Base-by-base conservation (phyloP, 2,113 vertebrate species). In the Oryzias curvinotus region DNA sequence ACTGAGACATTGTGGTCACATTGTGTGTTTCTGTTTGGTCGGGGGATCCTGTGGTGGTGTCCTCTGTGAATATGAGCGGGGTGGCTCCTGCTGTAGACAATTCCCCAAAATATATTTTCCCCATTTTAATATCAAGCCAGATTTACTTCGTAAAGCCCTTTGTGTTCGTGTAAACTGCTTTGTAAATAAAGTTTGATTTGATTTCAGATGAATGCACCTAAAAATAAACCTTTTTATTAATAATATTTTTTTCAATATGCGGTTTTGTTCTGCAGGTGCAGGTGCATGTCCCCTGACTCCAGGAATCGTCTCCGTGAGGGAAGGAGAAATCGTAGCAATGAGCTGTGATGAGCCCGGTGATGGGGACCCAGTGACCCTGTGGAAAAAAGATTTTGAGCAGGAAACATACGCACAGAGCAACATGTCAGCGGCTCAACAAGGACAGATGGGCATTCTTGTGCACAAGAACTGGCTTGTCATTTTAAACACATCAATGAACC, bases 381-480 rank as follows among this genome's bases (percentile, higher is more conserved):
- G 89, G 86, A 81, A 46, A n/a, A 54, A 15, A 55, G 13, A 65
- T 54, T 63, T 36, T 4, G 0, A 2, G 21, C 52, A 49, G 62
- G 14, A 26, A 17, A 47, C 4, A 1, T 18, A 65, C 26, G 30
- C 82, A 67, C 69, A 18, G 56, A 42, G 42, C 23, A 64, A 50
- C 30, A 62, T 48, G 69, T 52, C 66, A 14, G 12, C 62, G 23
- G 70, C 47, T 13, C 74, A 75, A 43, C 75, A 55, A 67, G 62
- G 0, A 7, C 17, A 46, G 53, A 48, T 49, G 46, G 66, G 26
- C 4, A 1, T 88, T 26, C 3, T 84, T 59, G 1, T 74, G 57
- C 26, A 65, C 7, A 21, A 26, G n/a, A 13, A 5, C 16, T 62
- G 8, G 23, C 65, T 89, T 4, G 54, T 82, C 0, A 75, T 89